Evolutionary conservation across 1,140 invertebrate species (phyloP).

Genomic region (Cardiocondyla obscurior): DNA sequence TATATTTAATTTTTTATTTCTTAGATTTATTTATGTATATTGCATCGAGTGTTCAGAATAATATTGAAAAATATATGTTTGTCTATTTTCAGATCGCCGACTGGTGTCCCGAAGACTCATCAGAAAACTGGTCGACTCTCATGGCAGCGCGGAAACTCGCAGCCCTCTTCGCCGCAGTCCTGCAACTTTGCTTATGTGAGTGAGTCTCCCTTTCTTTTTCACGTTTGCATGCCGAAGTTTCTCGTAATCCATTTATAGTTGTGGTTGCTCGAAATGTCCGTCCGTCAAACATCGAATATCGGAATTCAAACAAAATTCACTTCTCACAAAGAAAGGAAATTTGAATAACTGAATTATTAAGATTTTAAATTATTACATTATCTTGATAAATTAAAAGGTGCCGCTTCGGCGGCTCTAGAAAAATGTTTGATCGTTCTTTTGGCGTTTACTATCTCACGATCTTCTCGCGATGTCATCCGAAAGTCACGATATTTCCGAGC

Average conservation of each 20-base stretch:
- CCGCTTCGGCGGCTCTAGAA: neutral
- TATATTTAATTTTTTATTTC: neutral
- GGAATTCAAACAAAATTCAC: neutral
- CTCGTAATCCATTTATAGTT: constrained; percentile 16
- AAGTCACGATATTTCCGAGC: constrained; percentile 43
- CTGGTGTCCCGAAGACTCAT: constrained; percentile 71
- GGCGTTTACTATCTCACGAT: neutral
- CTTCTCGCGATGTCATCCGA: constrained; percentile 8
- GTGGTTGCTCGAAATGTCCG: neutral
- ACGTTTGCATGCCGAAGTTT: no score
- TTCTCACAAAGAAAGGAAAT: neutral
- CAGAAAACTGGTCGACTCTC: constrained; percentile 70
- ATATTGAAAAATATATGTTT: neutral
- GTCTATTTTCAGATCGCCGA: constrained; percentile 62
- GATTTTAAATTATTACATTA: neutral
- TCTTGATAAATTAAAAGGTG: neutral
- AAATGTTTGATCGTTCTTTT: neutral
- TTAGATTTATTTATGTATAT: neutral
- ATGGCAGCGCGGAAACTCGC: constrained; percentile 82
- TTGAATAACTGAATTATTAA: neutral
- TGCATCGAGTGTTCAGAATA: no score
- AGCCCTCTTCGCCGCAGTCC: constrained; percentile 76
- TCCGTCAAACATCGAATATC: neutral
- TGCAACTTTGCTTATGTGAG: constrained; percentile 82
- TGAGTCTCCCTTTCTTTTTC: constrained; percentile 46